phyloP scores from a whole-genome alignment of 2,888 invertebrate genomes.

The Campoletis raptor region DNA sequence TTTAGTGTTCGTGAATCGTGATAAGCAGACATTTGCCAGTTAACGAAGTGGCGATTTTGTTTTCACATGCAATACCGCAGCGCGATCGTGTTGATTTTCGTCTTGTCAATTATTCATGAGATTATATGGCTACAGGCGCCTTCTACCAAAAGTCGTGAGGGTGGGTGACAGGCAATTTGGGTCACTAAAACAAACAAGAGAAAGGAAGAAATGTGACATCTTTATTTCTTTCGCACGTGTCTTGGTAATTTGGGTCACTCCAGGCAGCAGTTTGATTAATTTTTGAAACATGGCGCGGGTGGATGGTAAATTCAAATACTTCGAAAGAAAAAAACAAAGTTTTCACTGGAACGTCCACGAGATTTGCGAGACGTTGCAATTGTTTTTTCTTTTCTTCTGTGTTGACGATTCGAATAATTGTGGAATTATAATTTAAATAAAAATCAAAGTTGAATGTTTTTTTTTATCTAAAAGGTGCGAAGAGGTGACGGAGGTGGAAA shows the following conservation, averaged over 20 bases:
- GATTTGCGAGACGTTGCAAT: not conserved
- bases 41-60: not conserved
- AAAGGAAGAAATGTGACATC: not conserved
- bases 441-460: slow-evolving; percentile 22
- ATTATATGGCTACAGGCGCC: not conserved
- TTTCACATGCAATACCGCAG: not conserved
- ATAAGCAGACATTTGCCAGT: not conserved
- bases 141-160: not conserved
- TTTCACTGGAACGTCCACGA: not conserved
- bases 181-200: slow-evolving; percentile 7
- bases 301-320: not conserved
- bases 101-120: slow-evolving; percentile 1
- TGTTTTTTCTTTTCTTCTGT: not conserved
- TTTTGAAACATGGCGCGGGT: not conserved
- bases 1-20: not conserved
- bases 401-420: not conserved
- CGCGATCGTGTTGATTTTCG: not conserved
- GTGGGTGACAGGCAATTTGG: not conserved
- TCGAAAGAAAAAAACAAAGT: too few relatives aligned
- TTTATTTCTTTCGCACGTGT: not conserved
- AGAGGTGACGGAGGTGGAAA: slow-evolving; percentile 83
- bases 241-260: not conserved
- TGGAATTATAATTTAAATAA: not conserved
- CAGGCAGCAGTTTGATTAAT: not conserved
- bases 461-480: slow-evolving; percentile 78